Conservation (phyloP, 1,140 invertebrate species). For the Drosophila santomea region DNA sequence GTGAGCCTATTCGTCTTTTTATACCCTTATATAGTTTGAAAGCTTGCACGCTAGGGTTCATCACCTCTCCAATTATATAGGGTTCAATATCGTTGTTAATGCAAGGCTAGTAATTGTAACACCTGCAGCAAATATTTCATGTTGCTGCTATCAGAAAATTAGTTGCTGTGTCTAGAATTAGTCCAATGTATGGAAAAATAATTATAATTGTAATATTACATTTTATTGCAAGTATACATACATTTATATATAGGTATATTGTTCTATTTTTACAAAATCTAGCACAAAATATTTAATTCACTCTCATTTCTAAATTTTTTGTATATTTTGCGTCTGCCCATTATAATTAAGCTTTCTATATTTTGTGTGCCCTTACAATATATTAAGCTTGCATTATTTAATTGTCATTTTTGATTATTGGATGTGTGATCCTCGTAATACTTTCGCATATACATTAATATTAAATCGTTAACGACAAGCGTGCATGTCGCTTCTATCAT, state of each 20-base stretch:
- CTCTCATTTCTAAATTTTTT: constrained; percentile 13
- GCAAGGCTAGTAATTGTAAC: constrained; percentile 33
- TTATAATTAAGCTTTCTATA: constrained; percentile 11
- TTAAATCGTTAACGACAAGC: constrained; percentile 5
- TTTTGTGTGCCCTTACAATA: constrained; percentile 26
- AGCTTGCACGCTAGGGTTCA: constrained; percentile 62
- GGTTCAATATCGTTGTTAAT: constrained; percentile 22
- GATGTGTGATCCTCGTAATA: constrained; percentile 61
- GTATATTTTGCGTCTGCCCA: constrained; percentile 7
- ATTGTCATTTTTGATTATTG: constrained; percentile 34
- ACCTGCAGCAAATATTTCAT: constrained; percentile 25
- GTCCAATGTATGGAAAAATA: neutral
- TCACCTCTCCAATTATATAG: constrained; percentile 52
- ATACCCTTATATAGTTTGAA: constrained; percentile 7
- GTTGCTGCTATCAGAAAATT: neutral
- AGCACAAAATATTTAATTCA: constrained; percentile 51
- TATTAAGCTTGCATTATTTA: constrained; percentile 23
- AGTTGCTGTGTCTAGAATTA: neutral
- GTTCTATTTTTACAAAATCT: constrained; percentile 24
- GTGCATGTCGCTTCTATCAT: constrained; percentile 18
- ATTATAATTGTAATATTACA: constrained; percentile 5
- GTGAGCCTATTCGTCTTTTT: constrained; percentile 9
- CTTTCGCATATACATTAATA: constrained; percentile 46
- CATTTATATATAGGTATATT: constrained; percentile 10
- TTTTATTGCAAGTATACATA: constrained; percentile 36